Base-by-base conservation (phyloP, 1,140 invertebrate genomes). In the Tetraneura akinire region DNA sequence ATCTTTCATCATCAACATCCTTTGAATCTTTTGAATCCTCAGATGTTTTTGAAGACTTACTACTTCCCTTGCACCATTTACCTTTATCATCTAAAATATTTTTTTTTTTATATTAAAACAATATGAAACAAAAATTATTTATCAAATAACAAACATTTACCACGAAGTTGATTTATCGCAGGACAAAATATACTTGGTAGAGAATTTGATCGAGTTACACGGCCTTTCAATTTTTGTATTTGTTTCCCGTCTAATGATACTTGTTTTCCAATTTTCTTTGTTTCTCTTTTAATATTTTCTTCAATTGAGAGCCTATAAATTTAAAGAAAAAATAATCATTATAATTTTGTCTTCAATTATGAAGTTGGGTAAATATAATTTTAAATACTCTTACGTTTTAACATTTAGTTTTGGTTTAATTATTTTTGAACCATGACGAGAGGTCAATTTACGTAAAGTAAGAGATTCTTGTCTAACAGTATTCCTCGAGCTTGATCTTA, bases 181-280 rank as follows among this genome's bases (percentile, higher is more conserved):
- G 60, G 53, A 37, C 42, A 49, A 62, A 82, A 51, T 74, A 81
- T 49, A 76, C 29, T 78, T 57, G 81, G 68, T 47, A 80, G 76
- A 45, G 80, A 81, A 81, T 82, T 83, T 62, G 76, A 81, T 47
- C 80, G 81, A 37, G 80, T 82, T 82, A 82, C 80, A 82, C 18
- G 83, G 42, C 76, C 32, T 68, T 80, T 83, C 49, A 60, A 73
- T 21, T 45, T 81, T 8, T 86, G 85, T 78, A 84, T 86, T 66
- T 85, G 82, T 62, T 81, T 66, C 29, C 70, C 78, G 18, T 73
- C 85, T 85, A 9, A 85, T 83, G n/a, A 85, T 82, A 81, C 86
- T 87, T 71, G 84, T 83, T 80, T 86, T 76, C 18, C 86, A 86
- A 82, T 87, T 85, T 55, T 87, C 85, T 80, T 86, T 86, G 51